phyloP scores from a whole-genome alignment of 2,888 invertebrate species.

The Tolmerus cingulatus region DNA sequence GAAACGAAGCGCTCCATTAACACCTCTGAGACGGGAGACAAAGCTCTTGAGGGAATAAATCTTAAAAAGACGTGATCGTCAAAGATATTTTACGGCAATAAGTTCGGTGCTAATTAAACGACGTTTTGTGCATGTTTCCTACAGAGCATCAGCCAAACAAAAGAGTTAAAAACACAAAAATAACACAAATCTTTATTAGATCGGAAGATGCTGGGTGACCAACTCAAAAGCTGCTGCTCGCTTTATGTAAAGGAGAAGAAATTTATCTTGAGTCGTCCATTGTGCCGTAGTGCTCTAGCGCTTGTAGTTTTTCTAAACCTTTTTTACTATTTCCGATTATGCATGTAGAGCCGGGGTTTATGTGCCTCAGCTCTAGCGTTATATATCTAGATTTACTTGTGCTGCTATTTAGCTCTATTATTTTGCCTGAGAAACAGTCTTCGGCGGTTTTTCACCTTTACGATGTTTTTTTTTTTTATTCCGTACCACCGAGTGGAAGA shows the following conservation, averaged over 20 bases:
- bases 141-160: neutral
- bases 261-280: conserved; percentile 33
- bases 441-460: conserved; percentile 32
- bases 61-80: neutral
- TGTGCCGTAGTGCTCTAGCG: conserved; percentile 8
- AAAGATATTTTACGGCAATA: neutral
- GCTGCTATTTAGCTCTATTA: conserved; percentile 20
- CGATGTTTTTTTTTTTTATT: neutral
- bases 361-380: conserved; percentile 7
- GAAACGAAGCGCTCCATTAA: neutral
- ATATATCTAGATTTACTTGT: conserved; percentile 15
- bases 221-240: conserved; percentile 30
- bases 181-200: conserved; percentile 36
- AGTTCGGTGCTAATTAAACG: conserved; percentile 13
- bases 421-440: conserved; percentile 35
- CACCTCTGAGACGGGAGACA: neutral
- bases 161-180: conserved; percentile 24
- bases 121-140: conserved; percentile 6
- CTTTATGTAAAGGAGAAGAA: conserved; percentile 32
- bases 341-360: conserved; percentile 27
- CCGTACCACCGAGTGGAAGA: neutral
- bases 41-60: neutral
- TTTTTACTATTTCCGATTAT: conserved; percentile 30
- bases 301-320: neutral
- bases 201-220: conserved; percentile 35